These are phyloP conservation scores for Parauchenoglanis punctatus DNA, from an alignment of 2,797 vertebrate genomes.

Conservation along the genomic window DNA sequence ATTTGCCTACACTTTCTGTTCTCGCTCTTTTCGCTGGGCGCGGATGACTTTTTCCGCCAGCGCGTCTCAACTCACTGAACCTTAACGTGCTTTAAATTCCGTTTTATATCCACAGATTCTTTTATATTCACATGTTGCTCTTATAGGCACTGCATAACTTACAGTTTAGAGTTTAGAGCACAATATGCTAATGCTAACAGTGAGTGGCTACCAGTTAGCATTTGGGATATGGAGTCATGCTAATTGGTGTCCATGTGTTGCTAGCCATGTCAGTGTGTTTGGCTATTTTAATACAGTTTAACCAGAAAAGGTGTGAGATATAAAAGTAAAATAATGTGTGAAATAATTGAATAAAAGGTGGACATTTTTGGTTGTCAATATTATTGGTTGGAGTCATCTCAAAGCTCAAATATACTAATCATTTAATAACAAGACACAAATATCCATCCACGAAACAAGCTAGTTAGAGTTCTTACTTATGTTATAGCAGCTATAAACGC, in stretches of 20 bases:
- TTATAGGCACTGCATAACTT: not conserved
- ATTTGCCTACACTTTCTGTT: conserved; percentile 21
- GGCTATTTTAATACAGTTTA: not conserved
- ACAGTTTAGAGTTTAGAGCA: not conserved
- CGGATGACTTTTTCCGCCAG: not conserved
- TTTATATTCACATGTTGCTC: too few relatives aligned
- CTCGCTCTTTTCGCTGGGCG: not conserved
- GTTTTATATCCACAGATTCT: not conserved
- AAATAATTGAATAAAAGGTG: not conserved
- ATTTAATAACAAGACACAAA: not conserved
- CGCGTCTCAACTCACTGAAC: not conserved
- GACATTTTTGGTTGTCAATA: not conserved
- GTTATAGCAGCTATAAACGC: too few relatives aligned
- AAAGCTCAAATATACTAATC: not conserved
- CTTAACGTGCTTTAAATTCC: not conserved
- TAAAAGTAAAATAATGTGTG: not conserved
- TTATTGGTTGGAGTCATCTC: too few relatives aligned
- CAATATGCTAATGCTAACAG: not conserved
- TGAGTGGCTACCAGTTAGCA: not conserved
- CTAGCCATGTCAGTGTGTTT: not conserved
- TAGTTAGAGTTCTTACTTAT: too few relatives aligned
- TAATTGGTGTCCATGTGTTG: not conserved
- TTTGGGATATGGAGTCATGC: not conserved
- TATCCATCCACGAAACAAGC: too few relatives aligned
- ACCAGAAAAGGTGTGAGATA: not conserved